Evolutionary conservation across 1,140 invertebrate species (phyloP).

Genomic region (Dendrolimus punctatus): DNA sequence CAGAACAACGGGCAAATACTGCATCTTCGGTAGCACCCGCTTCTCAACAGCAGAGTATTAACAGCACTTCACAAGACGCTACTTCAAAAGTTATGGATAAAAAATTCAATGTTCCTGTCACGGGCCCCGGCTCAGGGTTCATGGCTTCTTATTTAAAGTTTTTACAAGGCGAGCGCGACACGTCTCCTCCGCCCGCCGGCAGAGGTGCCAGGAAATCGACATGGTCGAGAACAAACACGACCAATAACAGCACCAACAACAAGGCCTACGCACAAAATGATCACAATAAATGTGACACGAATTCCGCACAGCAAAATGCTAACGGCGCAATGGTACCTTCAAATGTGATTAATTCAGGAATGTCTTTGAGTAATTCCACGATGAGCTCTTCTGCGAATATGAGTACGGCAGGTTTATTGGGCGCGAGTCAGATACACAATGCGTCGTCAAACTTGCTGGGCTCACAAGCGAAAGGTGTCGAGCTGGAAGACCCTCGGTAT

Average conservation of each 20-base stretch:
- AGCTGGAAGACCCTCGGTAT: conserved; percentile 80
- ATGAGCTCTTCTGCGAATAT: conserved; percentile 48
- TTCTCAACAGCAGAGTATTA: conserved; percentile 67
- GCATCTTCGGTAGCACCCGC: conserved; percentile 69
- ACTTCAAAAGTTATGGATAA: conserved; percentile 69
- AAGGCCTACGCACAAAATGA: conserved; percentile 50
- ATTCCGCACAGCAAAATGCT: conserved; percentile 46
- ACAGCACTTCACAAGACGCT: conserved; percentile 62
- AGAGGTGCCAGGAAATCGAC: conserved; percentile 77
- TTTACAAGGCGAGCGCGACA: conserved; percentile 85
- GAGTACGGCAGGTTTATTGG: conserved; percentile 43
- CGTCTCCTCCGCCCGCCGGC: conserved; percentile 80
- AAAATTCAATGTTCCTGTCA: conserved; percentile 72
- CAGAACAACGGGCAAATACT: conserved; percentile 74
- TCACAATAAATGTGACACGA: conserved; percentile 49
- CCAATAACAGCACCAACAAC: conserved; percentile 57
- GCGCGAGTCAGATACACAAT: conserved; percentile 45
- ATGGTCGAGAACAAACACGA: conserved; percentile 72
- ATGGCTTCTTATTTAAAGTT: conserved; percentile 90
- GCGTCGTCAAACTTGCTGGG: conserved; percentile 48
- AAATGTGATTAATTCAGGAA: conserved; percentile 42
- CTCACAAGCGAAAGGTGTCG: conserved; percentile 50
- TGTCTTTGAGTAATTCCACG: conserved; percentile 45
- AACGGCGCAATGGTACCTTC: conserved; percentile 58
- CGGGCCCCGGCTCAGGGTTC: conserved; percentile 81